phyloP scores from a whole-genome alignment of 2,113 vertebrate species.

The Caloenas nicobarica region DNA sequence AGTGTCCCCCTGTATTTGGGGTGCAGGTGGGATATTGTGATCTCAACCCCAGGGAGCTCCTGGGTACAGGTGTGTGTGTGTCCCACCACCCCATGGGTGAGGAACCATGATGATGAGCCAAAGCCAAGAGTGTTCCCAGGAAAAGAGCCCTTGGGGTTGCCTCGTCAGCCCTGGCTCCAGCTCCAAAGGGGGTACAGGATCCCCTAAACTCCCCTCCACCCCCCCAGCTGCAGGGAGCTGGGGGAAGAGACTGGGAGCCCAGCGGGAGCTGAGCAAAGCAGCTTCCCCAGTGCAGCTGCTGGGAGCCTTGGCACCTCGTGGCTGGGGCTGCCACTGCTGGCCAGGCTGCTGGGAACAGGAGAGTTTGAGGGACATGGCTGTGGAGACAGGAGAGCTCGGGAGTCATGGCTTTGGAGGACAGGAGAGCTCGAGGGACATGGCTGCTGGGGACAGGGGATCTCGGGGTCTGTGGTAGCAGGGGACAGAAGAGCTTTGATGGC shows the following conservation, averaged over 20 bases:
- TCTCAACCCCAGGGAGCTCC: accelerated
- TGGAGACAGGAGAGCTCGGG: not conserved
- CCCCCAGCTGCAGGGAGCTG: not conserved
- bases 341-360: not conserved
- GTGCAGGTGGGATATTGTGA: not conserved
- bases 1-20: not conserved
- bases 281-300: not conserved
- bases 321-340: not conserved
- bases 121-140: not conserved
- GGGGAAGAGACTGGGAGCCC: not conserved
- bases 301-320: not conserved
- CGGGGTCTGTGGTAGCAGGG: not conserved
- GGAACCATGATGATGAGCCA: not conserved
- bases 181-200: accelerated
- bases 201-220: too few relatives aligned
- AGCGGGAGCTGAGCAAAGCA: not conserved
- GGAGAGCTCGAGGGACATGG: too few relatives aligned
- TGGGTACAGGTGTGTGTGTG: too few relatives aligned
- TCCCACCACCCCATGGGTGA: not conserved
- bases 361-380: not conserved
- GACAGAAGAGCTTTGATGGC: not conserved
- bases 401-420: not conserved
- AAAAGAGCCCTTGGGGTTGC: not conserved
- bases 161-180: not conserved
- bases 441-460: not conserved